Conservation (phyloP, 2,888 invertebrate species). For the Iselma pallidipennis region DNA sequence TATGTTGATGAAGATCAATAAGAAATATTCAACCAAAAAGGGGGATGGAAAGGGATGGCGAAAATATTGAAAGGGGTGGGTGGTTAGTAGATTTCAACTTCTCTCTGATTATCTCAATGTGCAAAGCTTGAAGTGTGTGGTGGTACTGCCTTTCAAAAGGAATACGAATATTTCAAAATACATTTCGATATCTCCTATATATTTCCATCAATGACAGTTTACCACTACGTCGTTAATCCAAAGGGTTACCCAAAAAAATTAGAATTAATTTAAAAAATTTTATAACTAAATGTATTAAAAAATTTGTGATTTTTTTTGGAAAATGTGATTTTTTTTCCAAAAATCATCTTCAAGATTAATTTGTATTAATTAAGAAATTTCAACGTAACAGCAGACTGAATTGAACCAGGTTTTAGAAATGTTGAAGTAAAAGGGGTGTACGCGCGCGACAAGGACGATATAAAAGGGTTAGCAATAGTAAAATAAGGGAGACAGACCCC, state of each 20-base stretch:
- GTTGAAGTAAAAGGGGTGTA: background rate
- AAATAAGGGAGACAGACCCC: conserved; percentile 55
- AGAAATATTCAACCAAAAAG: conserved; percentile 29
- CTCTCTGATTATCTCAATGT: conserved; percentile 31
- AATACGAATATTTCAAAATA: conserved; percentile 28
- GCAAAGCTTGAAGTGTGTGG: conserved; percentile 27
- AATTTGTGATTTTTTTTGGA: too few species aligned
- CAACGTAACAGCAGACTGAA: background rate
- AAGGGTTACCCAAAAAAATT: background rate
- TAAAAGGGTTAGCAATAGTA: conserved; percentile 56
- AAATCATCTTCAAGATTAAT: background rate
- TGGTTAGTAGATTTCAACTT: conserved; percentile 22
- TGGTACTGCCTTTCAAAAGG: conserved; percentile 33
- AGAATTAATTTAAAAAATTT: background rate
- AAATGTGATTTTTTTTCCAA: background rate
- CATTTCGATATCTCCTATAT: conserved; percentile 28
- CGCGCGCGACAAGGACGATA: conserved; percentile 43
- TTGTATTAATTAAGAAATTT: background rate
- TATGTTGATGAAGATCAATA: conserved; percentile 25
- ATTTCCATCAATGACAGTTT: conserved; percentile 11
- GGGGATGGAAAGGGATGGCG: background rate
- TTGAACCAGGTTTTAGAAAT: conserved; percentile 1
- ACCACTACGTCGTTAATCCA: conserved; percentile 8
- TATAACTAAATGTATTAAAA: too few species aligned
- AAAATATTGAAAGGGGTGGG: background rate